phyloP scores from a whole-genome alignment of 2,797 vertebrate species.

The Mormyrus hasselquistii region DNA sequence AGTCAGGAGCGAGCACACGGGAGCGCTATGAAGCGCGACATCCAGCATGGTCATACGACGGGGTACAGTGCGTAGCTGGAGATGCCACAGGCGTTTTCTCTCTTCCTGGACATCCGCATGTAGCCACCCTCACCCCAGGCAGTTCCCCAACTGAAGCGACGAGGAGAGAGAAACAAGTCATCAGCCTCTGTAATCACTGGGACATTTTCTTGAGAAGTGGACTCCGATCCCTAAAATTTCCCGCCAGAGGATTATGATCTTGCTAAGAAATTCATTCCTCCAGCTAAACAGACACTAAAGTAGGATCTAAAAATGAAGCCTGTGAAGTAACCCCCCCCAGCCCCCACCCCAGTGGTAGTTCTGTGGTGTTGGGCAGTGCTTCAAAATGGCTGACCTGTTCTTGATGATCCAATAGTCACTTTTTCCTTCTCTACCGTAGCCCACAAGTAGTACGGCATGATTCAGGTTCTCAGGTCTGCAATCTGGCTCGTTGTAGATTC shows the following conservation, averaged over 20 bases:
- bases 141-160: conserved; percentile 58
- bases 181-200: not conserved
- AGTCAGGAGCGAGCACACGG: not conserved
- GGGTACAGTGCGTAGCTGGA: conserved; percentile 68
- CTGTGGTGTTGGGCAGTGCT: not conserved
- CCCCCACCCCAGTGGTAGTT: not conserved
- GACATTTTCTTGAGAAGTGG: not conserved
- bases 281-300: not conserved
- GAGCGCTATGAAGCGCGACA: not conserved
- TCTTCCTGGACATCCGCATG: conserved; percentile 60
- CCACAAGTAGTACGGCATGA: conserved; percentile 66
- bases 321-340: not conserved
- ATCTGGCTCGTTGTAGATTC: conserved; percentile 60
- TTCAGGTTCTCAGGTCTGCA: conserved; percentile 62
- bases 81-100: conserved; percentile 63
- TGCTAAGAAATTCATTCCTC: not conserved
- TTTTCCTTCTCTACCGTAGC: conserved; percentile 59
- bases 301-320: not conserved
- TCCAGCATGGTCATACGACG: conserved; percentile 45
- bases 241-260: not conserved
- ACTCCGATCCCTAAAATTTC: not conserved
- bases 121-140: conserved; percentile 68
- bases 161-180: not conserved
- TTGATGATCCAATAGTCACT: conserved; percentile 70
- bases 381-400: conserved; percentile 50